phyloP scores from a whole-genome alignment of 2,888 invertebrate species.

The Cremastinae sp. region DNA sequence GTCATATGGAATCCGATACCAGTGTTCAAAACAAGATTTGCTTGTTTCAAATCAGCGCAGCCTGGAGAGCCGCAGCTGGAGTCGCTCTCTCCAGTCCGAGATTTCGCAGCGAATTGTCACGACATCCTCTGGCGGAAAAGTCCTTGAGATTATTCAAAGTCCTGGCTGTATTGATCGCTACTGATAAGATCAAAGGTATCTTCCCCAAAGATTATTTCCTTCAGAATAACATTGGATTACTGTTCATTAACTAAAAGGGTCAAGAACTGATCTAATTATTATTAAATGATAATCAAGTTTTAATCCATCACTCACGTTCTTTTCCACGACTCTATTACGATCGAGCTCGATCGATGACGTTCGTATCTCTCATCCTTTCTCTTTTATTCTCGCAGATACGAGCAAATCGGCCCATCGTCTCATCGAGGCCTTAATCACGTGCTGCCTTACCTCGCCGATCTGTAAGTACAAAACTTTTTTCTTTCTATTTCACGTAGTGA shows the following conservation, averaged over 20 bases:
- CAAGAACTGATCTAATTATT: background rate
- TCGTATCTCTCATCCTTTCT: background rate
- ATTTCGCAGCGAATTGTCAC: conserved; percentile 81
- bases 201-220: no score
- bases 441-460: conserved; percentile 74
- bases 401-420: conserved; percentile 76
- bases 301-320: conserved; percentile 1
- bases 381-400: conserved; percentile 68
- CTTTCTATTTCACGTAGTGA: conserved; percentile 3
- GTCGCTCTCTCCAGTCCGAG: conserved; percentile 83
- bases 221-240: background rate
- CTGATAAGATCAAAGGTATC: conserved; percentile 72
- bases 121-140: conserved; percentile 74
- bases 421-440: conserved; percentile 77
- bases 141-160: conserved; percentile 70
- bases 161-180: conserved; percentile 71
- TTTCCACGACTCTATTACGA: background rate
- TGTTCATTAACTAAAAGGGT: background rate
- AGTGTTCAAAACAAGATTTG: conserved; percentile 58
- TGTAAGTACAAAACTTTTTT: conserved; percentile 69
- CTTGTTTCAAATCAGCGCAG: conserved; percentile 74
- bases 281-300: background rate
- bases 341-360: background rate
- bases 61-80: conserved; percentile 76
- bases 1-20: conserved; percentile 17